Conservation (phyloP, 2,797 vertebrate species). For the Liasis olivaceus region DNA sequence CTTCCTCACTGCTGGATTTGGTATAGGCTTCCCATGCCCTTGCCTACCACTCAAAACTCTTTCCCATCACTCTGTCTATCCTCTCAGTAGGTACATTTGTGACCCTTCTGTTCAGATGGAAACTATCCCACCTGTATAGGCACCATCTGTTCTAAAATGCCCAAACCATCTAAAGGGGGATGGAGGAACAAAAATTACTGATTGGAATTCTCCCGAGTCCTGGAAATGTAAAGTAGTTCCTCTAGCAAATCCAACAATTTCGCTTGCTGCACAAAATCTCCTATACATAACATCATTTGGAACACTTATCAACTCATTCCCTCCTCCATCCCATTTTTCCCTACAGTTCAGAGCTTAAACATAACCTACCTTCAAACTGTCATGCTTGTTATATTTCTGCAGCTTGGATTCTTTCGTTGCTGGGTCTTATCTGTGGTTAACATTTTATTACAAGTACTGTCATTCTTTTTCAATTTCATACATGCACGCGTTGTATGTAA, state of each 20-base stretch:
- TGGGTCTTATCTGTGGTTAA: background rate
- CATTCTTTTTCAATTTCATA: background rate
- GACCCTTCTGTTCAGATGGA: constrained; percentile 83
- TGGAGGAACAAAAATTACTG: constrained; percentile 59
- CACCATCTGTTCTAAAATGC: constrained; percentile 78
- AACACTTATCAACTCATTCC: background rate
- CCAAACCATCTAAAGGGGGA: constrained; percentile 75
- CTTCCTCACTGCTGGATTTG: constrained; percentile 76
- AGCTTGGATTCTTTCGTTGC: background rate
- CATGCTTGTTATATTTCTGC: background rate
- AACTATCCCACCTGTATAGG: constrained; percentile 77
- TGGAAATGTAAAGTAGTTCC: constrained; percentile 58
- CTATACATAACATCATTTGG: background rate
- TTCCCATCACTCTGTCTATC: constrained; percentile 82
- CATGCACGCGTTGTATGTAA: background rate
- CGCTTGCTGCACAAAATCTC: constrained; percentile 54
- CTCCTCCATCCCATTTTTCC: background rate
- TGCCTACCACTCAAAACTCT: constrained; percentile 80
- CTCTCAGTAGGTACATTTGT: constrained; percentile 80
- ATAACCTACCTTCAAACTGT: background rate
- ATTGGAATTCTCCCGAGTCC: constrained; percentile 73
- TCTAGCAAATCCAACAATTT: constrained; percentile 71
- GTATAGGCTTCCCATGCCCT: constrained; percentile 76
- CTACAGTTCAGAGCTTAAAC: constrained; percentile 40
- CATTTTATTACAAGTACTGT: background rate